A percentile compares a stretch with the other conserved stretches of the same genome.
Conservation (phyloP, 2,113 vertebrate species). For the Notechis scutatus region DNA sequence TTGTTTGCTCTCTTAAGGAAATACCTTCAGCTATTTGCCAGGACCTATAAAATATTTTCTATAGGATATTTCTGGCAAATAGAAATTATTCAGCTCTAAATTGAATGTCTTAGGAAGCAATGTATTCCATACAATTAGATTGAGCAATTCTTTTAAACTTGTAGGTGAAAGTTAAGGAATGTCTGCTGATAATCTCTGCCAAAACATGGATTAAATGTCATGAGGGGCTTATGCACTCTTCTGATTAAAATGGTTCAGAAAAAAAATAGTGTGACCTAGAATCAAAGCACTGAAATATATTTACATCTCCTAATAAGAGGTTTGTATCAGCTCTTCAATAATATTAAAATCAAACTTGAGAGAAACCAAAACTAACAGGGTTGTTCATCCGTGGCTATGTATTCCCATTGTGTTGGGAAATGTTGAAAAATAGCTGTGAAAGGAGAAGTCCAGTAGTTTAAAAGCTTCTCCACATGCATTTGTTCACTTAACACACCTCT, state of each 20-base stretch:
- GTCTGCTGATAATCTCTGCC: background rate
- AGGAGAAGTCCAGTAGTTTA: background rate
- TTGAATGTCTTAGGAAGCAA: conserved; percentile 29
- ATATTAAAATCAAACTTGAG: background rate
- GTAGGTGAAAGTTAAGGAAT: conserved; percentile 16
- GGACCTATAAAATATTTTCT: conserved; percentile 3
- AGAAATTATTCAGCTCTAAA: conserved; percentile 42
- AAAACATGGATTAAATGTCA: background rate
- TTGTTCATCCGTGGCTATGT: background rate
- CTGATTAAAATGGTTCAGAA: background rate
- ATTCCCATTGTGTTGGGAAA: background rate
- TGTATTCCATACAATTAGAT: conserved; percentile 23
- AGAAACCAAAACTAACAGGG: background rate
- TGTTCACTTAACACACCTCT: too few species aligned
- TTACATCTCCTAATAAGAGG: background rate
- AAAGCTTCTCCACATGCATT: background rate
- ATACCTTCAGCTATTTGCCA: background rate
- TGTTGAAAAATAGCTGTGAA: background rate
- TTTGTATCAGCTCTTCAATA: background rate
- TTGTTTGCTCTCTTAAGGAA: background rate
- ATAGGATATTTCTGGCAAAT: conserved; percentile 18
- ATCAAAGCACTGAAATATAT: background rate
- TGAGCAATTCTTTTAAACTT: conserved; percentile 23
- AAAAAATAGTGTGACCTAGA: background rate
- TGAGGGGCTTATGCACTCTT: background rate